A percentile compares a stretch with the other conserved stretches of the same genome.
These are phyloP conservation scores for Chaunax sp. DNA, from an alignment of 2,797 vertebrate genomes.

Conservation along the genomic window DNA sequence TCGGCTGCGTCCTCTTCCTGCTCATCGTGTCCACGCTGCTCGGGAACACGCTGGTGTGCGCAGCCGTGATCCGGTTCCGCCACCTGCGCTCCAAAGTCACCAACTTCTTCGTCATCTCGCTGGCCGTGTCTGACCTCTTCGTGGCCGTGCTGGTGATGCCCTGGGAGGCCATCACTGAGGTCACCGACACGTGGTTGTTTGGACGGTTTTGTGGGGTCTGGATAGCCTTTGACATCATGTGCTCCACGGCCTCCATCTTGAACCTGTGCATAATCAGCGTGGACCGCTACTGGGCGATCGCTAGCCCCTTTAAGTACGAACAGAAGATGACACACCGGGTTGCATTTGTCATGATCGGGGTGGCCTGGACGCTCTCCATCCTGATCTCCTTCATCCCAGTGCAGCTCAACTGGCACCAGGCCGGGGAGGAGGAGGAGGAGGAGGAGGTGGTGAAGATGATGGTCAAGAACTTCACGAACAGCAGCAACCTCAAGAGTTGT, in stretches of 20 bases:
- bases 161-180: constrained; percentile 84
- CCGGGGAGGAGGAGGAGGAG: constrained; percentile 27
- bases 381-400: too few relatives aligned
- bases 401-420: constrained; percentile 86
- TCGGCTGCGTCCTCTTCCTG: constrained; percentile 81
- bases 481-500: constrained; percentile 67
- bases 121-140: constrained; percentile 86
- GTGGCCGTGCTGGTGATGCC: constrained; percentile 89
- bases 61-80: constrained; percentile 83
- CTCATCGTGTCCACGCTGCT: constrained; percentile 85
- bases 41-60: constrained; percentile 85
- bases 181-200: constrained; percentile 84
- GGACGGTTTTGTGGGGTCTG: constrained; percentile 86
- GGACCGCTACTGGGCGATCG: constrained; percentile 88
- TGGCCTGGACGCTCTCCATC: constrained; percentile 86
- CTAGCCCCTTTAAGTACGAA: constrained; percentile 83
- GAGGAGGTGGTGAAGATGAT: constrained; percentile 35
- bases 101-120: constrained; percentile 85
- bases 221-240: constrained; percentile 90
- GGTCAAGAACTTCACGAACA: constrained; percentile 33
- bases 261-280: constrained; percentile 87
- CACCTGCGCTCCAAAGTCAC: constrained; percentile 87
- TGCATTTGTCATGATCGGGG: constrained; percentile 82
- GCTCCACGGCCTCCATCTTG: constrained; percentile 88
- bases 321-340: constrained; percentile 81